Conservation (phyloP, 2,797 vertebrate genomes). For the Salmo trutta region DNA sequence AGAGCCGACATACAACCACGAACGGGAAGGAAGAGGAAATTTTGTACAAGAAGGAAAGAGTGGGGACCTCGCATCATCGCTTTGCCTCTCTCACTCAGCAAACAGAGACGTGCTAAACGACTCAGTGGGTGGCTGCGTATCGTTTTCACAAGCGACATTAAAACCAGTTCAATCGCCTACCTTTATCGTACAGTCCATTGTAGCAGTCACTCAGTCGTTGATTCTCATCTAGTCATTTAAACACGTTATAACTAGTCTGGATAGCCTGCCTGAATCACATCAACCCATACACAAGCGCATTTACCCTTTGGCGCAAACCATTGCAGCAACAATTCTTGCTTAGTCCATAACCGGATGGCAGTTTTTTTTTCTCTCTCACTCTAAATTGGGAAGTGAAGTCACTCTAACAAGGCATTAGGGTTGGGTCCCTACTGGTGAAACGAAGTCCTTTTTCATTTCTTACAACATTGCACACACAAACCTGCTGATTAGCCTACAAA, state of each 20-base stretch:
- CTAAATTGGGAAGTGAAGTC: conserved; percentile 89
- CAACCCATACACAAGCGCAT: conserved; percentile 71
- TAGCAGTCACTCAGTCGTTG: conserved; percentile 58
- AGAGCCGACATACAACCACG: conserved; percentile 87
- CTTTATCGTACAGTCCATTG: conserved; percentile 89
- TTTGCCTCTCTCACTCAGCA: conserved; percentile 74
- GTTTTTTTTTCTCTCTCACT: conserved; percentile 62
- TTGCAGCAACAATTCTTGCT: conserved; percentile 71
- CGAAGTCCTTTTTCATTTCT: conserved; percentile 36
- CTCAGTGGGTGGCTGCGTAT: conserved; percentile 69
- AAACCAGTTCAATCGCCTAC: conserved; percentile 66
- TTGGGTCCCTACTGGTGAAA: conserved; percentile 73
- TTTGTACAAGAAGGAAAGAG: conserved; percentile 91
- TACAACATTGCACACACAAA: conserved; percentile 10
- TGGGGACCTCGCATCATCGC: conserved; percentile 82
- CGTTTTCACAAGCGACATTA: conserved; percentile 50
- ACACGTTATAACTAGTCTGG: conserved; percentile 42
- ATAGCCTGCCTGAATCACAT: conserved; percentile 54
- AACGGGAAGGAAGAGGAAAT: conserved; percentile 93
- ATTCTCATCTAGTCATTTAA: conserved; percentile 72
- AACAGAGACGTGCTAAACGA: conserved; percentile 53
- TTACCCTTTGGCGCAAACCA: conserved; percentile 76
- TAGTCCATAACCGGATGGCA: conserved; percentile 81
- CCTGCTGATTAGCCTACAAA: conserved; percentile 1
- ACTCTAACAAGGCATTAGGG: conserved; percentile 54